Evolutionary conservation across 2,888 invertebrate genomes (phyloP).

Genomic region (Cephus runcator): DNA sequence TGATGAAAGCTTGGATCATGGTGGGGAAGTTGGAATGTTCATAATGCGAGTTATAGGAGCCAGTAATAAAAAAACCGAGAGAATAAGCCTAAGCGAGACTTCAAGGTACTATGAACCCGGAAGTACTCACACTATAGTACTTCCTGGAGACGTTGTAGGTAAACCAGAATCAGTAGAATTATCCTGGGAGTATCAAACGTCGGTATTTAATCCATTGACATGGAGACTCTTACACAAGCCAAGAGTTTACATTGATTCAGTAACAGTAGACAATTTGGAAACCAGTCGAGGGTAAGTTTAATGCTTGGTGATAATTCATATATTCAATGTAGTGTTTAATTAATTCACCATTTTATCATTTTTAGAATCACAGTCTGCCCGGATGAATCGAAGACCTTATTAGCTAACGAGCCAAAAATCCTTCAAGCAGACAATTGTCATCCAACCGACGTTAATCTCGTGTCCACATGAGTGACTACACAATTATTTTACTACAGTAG

Average conservation of each 20-base stretch:
- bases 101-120: constrained; percentile 79
- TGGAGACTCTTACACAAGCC: constrained; percentile 83
- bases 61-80: constrained; percentile 71
- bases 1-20: constrained; percentile 76
- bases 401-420: constrained; percentile 72
- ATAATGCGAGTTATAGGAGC: constrained; percentile 75
- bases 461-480: constrained; percentile 41
- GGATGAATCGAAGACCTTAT: constrained; percentile 73
- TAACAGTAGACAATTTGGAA: constrained; percentile 80
- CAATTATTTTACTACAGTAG: neutral
- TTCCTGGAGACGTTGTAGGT: constrained; percentile 76
- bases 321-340: neutral
- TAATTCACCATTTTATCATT: constrained; percentile 36
- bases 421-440: constrained; percentile 56
- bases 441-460: constrained; percentile 42
- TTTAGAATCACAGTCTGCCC: constrained; percentile 78
- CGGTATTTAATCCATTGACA: constrained; percentile 83
- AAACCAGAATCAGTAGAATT: constrained; percentile 76
- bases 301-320: neutral
- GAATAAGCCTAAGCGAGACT: constrained; percentile 69
- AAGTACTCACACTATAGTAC: constrained; percentile 73
- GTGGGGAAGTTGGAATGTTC: constrained; percentile 83
- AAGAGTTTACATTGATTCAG: constrained; percentile 77
- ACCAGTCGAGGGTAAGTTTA: constrained; percentile 72
- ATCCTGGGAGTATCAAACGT: constrained; percentile 83